Evolutionary conservation across 1,140 invertebrate species (phyloP).

Genomic region (Eumaeus atala): DNA sequence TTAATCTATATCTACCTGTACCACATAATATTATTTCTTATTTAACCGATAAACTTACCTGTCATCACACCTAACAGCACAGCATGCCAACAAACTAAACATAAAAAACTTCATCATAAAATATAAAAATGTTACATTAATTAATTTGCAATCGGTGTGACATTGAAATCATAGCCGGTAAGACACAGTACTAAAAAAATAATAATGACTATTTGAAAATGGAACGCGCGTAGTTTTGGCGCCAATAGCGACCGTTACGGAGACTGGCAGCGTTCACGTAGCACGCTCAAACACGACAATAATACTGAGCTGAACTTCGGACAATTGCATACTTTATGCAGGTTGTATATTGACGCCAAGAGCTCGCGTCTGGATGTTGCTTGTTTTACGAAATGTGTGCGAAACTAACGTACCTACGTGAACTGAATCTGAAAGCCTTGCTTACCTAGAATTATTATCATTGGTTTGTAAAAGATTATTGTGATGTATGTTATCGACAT

Average conservation of each 20-base stretch:
- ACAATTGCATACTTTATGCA: slow-evolving; percentile 19
- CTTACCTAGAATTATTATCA: background rate
- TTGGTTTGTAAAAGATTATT: background rate
- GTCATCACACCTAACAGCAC: slow-evolving; percentile 46
- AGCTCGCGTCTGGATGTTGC: background rate
- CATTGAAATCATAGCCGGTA: background rate
- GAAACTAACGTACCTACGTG: background rate
- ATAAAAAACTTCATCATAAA: slow-evolving; percentile 39
- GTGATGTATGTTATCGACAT: background rate
- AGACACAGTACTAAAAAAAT: background rate
- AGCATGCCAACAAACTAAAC: slow-evolving; percentile 40
- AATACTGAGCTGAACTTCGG: slow-evolving; percentile 6
- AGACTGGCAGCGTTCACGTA: slow-evolving; percentile 11
- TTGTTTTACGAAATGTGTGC: background rate
- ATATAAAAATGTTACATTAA: slow-evolving; percentile 12
- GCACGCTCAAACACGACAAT: slow-evolving; percentile 18
- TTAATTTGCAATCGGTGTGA: background rate
- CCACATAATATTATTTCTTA: no score
- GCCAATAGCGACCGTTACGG: slow-evolving; percentile 10
- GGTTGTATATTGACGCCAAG: slow-evolving; percentile 11
- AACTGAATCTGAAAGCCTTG: background rate
- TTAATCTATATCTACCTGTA: no score
- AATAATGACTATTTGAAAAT: background rate
- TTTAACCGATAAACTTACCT: slow-evolving; percentile 36
- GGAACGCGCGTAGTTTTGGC: slow-evolving; percentile 15